Conservation (phyloP, 2,797 vertebrate genomes). For the Sylvia borin region DNA sequence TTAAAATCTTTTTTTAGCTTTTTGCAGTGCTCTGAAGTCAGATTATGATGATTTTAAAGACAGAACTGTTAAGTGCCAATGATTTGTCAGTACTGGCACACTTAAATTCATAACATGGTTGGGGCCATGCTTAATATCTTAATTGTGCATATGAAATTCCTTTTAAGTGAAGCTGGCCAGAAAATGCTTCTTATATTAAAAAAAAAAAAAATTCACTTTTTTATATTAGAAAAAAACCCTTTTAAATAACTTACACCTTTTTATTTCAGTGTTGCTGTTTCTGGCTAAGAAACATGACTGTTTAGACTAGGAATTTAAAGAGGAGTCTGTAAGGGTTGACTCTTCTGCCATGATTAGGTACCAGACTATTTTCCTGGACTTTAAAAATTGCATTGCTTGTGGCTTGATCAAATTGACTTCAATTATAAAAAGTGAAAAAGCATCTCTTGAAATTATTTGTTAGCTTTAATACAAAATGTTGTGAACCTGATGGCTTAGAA, state of each 20-base stretch:
- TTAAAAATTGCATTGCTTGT: background rate
- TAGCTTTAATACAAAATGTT: background rate
- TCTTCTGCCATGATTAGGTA: background rate
- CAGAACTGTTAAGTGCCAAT: slow-evolving; percentile 13
- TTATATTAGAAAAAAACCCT: background rate
- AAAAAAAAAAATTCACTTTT: background rate
- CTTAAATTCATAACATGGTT: background rate
- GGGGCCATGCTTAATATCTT: background rate
- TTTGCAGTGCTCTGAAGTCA: slow-evolving; percentile 29
- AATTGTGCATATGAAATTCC: background rate
- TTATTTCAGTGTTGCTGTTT: background rate
- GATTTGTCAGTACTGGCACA: slow-evolving; percentile 18
- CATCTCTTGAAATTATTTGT: background rate
- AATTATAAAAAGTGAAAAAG: background rate
- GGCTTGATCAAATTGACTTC: background rate
- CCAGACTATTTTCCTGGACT: background rate
- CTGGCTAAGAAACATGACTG: background rate
- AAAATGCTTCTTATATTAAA: background rate
- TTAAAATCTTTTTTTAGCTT: slow-evolving; percentile 54
- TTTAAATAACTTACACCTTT: background rate
- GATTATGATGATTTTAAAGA: slow-evolving; percentile 47
- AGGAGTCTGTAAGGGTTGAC: background rate
- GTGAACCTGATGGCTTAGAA: background rate
- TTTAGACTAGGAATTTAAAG: slow-evolving; percentile 1
- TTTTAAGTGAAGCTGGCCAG: background rate